phyloP scores from a whole-genome alignment of 92 coral and sea anemone species.

The Palythoa heliodiscus region DNA sequence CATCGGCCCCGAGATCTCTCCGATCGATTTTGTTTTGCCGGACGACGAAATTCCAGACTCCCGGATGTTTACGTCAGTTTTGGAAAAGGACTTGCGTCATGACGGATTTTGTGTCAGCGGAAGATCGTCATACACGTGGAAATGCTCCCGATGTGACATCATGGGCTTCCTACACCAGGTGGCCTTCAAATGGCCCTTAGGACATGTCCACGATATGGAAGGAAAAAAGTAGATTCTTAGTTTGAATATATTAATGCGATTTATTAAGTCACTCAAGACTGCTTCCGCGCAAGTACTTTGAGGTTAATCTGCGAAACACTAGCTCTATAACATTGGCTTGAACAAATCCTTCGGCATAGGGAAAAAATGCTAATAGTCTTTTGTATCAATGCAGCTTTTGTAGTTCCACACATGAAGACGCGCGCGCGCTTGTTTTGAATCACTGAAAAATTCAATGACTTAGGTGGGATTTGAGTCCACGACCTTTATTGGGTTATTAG shows the following conservation, averaged over 20 bases:
- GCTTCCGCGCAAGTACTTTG: background rate
- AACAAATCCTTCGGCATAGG: too few relatives aligned
- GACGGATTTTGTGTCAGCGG: conserved; percentile 90
- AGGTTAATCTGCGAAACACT: background rate
- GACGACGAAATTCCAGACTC: conserved; percentile 72
- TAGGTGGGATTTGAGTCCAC: too few relatives aligned
- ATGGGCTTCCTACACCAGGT: conserved; percentile 78
- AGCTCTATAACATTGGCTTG: background rate
- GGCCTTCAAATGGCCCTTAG: conserved; percentile 72
- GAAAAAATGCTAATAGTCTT: too few relatives aligned
- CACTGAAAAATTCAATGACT: too few relatives aligned
- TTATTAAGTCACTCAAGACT: background rate
- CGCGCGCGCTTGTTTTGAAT: too few relatives aligned
- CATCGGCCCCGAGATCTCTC: conserved; percentile 71
- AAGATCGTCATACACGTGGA: conserved; percentile 78
- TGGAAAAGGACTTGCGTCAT: conserved; percentile 77
- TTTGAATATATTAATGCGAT: background rate
- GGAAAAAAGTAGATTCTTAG: background rate
- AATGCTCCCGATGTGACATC: conserved; percentile 73
- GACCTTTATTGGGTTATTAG: too few relatives aligned
- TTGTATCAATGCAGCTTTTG: too few relatives aligned
- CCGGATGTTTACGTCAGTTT: conserved; percentile 73
- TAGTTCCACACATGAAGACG: too few relatives aligned
- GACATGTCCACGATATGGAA: conserved; percentile 34
- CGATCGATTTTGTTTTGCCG: conserved; percentile 72